Conservation (phyloP, 2,888 invertebrate species). For the Cataglyphis rosenhaueri region DNA sequence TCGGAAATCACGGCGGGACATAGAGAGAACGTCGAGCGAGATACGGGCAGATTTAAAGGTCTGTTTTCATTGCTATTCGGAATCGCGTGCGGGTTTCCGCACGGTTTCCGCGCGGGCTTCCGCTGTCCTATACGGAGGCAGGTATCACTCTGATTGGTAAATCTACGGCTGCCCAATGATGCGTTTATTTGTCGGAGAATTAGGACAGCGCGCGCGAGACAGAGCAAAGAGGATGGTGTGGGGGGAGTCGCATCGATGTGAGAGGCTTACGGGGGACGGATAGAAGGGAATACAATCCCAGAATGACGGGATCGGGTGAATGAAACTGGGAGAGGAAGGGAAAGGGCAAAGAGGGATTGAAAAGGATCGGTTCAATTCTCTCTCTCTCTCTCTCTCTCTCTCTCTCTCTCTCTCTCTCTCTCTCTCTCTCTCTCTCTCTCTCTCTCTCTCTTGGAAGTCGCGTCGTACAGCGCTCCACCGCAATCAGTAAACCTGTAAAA, state of each 20-base stretch:
- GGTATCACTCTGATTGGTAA: conserved; percentile 78
- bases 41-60: conserved; percentile 71
- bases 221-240: conserved; percentile 54
- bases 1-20: conserved; percentile 50
- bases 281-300: background rate
- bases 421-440: background rate
- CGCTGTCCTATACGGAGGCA: conserved; percentile 69
- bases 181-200: conserved; percentile 81
- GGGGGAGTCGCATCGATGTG: conserved; percentile 19
- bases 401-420: conserved; percentile 18
- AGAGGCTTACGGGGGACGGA: background rate
- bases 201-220: conserved; percentile 72
- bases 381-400: background rate
- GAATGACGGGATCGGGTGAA: conserved; percentile 37
- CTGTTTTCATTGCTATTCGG: conserved; percentile 78
- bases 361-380: conserved; percentile 48
- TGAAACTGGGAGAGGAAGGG: conserved; percentile 29
- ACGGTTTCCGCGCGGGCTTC: conserved; percentile 69
- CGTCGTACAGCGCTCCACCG: conserved; percentile 71
- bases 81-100: conserved; percentile 77
- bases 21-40: conserved; percentile 24
- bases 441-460: conserved; percentile 48
- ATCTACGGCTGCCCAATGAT: conserved; percentile 80
- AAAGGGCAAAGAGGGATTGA: conserved; percentile 28
- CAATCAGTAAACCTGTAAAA: conserved; percentile 83